These are phyloP conservation scores for Helicoverpa armigera DNA, from an alignment of 1,140 invertebrate genomes.

Conservation along the genomic window DNA sequence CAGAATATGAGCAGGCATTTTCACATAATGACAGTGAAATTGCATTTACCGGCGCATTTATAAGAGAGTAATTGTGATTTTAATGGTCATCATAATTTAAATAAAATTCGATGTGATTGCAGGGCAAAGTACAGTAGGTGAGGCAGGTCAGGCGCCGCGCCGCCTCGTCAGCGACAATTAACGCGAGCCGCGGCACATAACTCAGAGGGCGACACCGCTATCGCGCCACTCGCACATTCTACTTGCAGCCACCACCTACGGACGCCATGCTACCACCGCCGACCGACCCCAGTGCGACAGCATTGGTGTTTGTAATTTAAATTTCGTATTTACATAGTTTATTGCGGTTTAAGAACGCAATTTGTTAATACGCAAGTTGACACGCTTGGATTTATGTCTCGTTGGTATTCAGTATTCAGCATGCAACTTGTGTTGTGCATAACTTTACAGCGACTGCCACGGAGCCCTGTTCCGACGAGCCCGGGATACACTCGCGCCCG, in stretches of 20 bases:
- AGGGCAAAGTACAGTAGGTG: slow-evolving; percentile 43
- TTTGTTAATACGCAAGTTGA: slow-evolving; percentile 64
- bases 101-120: slow-evolving; percentile 8
- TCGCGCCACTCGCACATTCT: slow-evolving; percentile 61
- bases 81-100: slow-evolving; percentile 36
- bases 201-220: slow-evolving; percentile 63
- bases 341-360: slow-evolving; percentile 80
- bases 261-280: slow-evolving; percentile 50
- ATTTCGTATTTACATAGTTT: slow-evolving; percentile 79
- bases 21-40: slow-evolving; percentile 2
- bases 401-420: slow-evolving; percentile 48
- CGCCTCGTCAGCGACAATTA: slow-evolving; percentile 67
- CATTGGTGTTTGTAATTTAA: slow-evolving; percentile 77
- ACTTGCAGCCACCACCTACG: slow-evolving; percentile 65
- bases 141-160: slow-evolving; percentile 42
- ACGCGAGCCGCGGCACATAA: slow-evolving; percentile 61
- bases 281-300: slow-evolving; percentile 61
- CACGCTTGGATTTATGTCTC: slow-evolving; percentile 53
- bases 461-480: slow-evolving; percentile 31
- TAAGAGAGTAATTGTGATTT: slow-evolving; percentile 25
- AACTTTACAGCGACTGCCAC: slow-evolving; percentile 37
- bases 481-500: slow-evolving; percentile 21
- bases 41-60: slow-evolving; percentile 9
- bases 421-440: slow-evolving; percentile 45
- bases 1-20: slow-evolving; percentile 1